Conservation (phyloP, 2,797 vertebrate genomes). For the Pseudochirops corinnae region DNA sequence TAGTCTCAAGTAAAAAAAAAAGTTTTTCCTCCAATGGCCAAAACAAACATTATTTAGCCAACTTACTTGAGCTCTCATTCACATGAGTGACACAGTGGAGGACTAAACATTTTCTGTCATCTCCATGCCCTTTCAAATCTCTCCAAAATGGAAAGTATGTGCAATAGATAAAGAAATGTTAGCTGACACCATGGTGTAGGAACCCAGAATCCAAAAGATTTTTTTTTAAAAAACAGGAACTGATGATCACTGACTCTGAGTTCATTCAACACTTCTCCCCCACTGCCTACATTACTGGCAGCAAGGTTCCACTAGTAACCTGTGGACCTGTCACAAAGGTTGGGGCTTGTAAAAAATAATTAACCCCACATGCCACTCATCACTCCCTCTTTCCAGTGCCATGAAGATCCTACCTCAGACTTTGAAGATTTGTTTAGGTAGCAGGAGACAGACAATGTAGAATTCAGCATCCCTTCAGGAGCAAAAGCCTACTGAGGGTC, state of each 20-base stretch:
- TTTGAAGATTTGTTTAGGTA: background rate
- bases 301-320: background rate
- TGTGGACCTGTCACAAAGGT: background rate
- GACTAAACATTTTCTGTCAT: background rate
- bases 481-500: background rate
- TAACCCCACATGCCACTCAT: background rate
- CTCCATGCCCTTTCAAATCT: background rate
- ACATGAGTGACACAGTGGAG: background rate
- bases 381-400: background rate
- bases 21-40: constrained; percentile 53
- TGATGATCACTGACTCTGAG: background rate
- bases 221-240: background rate
- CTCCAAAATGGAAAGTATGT: background rate
- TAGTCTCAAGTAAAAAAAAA: constrained; percentile 52
- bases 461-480: background rate
- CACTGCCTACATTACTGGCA: background rate
- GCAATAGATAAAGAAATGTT: background rate
- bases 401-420: background rate
- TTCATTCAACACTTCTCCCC: background rate
- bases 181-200: background rate
- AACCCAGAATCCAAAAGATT: background rate
- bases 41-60: constrained; percentile 30
- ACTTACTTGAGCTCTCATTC: background rate
- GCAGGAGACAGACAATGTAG: background rate
- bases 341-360: background rate